These are phyloP conservation scores for Aphidius ervi DNA, from an alignment of 1,140 invertebrate species.

Conservation along the genomic window DNA sequence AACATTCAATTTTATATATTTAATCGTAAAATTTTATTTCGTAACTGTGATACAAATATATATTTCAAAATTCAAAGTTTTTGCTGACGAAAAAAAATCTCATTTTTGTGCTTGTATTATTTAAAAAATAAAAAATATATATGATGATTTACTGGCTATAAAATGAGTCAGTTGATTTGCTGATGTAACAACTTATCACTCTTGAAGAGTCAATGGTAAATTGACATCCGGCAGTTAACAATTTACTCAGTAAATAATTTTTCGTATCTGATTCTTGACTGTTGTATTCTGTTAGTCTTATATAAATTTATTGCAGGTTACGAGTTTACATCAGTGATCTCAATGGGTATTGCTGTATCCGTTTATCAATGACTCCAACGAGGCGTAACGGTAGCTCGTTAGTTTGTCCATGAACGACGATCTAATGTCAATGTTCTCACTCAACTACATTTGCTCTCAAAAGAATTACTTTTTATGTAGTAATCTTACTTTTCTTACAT, in stretches of 20 bases:
- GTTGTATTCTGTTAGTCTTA: not conserved
- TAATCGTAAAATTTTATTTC: too few species aligned
- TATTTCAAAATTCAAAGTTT: too few species aligned
- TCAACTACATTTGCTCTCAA: too few species aligned
- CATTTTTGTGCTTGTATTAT: too few species aligned
- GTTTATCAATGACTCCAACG: constrained; percentile 13
- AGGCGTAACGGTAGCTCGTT: constrained; percentile 6
- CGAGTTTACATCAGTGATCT: constrained; percentile 10
- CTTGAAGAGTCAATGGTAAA: not conserved
- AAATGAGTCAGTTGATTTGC: not conserved
- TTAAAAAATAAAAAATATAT: too few species aligned
- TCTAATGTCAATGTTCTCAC: not conserved
- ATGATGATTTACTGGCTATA: too few species aligned
- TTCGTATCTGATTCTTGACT: not conserved
- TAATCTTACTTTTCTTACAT: too few species aligned
- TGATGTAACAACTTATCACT: not conserved
- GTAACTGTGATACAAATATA: too few species aligned
- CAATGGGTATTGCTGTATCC: constrained; percentile 5
- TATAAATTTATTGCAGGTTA: constrained; percentile 6
- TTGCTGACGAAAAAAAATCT: too few species aligned
- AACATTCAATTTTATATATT: too few species aligned
- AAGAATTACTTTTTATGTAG: too few species aligned
- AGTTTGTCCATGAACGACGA: not conserved
- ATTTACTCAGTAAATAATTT: constrained; percentile 12
- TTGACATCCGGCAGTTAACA: constrained; percentile 12